phyloP scores from a whole-genome alignment of 2,888 invertebrate species.

The Melanargia galathea region DNA sequence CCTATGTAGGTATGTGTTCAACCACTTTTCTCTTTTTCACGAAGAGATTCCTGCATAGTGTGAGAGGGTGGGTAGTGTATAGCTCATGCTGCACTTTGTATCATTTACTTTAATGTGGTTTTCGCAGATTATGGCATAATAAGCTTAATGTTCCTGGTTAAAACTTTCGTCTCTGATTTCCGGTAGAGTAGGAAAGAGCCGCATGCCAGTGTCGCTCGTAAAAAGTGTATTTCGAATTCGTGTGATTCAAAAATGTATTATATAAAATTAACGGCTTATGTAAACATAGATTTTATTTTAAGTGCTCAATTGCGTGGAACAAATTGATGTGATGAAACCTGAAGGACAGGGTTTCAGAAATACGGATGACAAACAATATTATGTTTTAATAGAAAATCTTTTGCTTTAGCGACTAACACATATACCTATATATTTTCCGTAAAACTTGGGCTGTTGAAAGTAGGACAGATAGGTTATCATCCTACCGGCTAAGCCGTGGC shows the following conservation, averaged over 20 bases:
- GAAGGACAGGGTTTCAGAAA: conserved; percentile 16
- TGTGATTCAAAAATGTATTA: neutral
- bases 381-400: neutral
- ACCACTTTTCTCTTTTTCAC: too few species aligned
- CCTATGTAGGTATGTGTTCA: too few species aligned
- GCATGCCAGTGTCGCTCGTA: neutral
- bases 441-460: too few species aligned
- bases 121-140: too few species aligned
- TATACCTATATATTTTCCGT: too few species aligned
- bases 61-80: too few species aligned
- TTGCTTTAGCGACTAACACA: neutral
- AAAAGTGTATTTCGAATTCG: neutral
- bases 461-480: too few species aligned
- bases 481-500: too few species aligned
- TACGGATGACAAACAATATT: conserved; percentile 20
- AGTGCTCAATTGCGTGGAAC: conserved; percentile 27
- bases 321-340: conserved; percentile 22
- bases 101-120: too few species aligned
- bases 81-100: too few species aligned
- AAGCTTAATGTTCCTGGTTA: too few species aligned
- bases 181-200: neutral
- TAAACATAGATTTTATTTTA: conserved; percentile 34
- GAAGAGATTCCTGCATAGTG: too few species aligned
- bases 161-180: neutral
- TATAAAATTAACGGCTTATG: neutral